Base-by-base conservation (phyloP, 30 jellyfish, hydroid and myxozoan genomes). In the Pseudorhiza aurosa region DNA sequence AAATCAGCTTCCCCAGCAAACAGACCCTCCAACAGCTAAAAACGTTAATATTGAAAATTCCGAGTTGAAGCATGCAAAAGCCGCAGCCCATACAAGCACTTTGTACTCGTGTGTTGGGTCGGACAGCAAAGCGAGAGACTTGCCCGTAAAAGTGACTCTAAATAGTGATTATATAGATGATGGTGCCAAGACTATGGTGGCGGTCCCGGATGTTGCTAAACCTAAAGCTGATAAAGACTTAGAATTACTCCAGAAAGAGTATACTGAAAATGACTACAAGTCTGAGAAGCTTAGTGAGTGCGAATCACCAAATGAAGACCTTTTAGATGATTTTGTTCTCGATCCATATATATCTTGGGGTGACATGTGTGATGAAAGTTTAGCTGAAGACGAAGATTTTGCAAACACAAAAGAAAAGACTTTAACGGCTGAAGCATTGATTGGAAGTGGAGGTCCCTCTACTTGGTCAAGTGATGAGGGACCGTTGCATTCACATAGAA, bases 401-500 rank as follows among this genome's bases (percentile, higher is more conserved):
- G 4, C 46, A n/a, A 62, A 27, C 5, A 27, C 1, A 8, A 22
- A 14, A 2, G 71, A 32, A 2, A 44, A 64, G 17, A 37, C 51
- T 6, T 47, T 39, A 30, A 45, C 18, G 8, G 22, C 71, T 15
- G 91, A 68, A 28, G 50, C 72, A 21, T 56, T 58, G 18, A 80
- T 80, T 26, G 91, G 91, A 8, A 65, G 59, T 22, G 91, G 84
- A 39, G 91, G 91, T 8, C 39, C 59, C 30, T 36, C 69, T 4
- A 29, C 50, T 47, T 80, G 91, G 91, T 80, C 91, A 18, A 27
- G 70, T 25, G 91, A 80, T 53, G 91, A 80, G 40, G 58, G 69
- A 62, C 4, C 84, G 4, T 31, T 74, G 2, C n/a, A 57, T 46
- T 80, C 65, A 32, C 10, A 21, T 37, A 60, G 40, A 28, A 11